Evolutionary conservation across 2,888 invertebrate genomes (phyloP).

Genomic region (Papilio protenor): DNA sequence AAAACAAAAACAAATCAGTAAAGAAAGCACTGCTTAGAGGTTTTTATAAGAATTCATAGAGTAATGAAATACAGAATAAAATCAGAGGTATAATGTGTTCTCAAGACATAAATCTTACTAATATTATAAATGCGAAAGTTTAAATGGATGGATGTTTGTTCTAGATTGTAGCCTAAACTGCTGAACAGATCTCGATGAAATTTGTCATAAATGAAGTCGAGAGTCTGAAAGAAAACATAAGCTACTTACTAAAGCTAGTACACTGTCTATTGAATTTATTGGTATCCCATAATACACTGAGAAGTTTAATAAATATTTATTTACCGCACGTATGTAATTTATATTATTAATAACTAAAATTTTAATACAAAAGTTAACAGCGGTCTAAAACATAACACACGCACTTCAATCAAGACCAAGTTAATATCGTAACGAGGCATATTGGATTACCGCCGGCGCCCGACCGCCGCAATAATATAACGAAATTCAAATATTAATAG

Average conservation of each 20-base stretch:
- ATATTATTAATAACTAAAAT: background rate
- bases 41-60: background rate
- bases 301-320: background rate
- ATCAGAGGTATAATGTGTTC: background rate
- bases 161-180: no score
- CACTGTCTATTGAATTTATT: background rate
- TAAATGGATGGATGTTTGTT: no score
- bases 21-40: background rate
- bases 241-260: background rate
- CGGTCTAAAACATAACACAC: constrained; percentile 49
- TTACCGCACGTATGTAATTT: background rate
- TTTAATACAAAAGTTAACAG: constrained; percentile 10
- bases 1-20: constrained; percentile 2
- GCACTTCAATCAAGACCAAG: constrained; percentile 67
- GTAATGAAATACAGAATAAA: no score
- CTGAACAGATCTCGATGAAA: no score
- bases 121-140: no score
- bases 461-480: constrained; percentile 79
- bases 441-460: constrained; percentile 76
- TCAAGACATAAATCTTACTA: background rate
- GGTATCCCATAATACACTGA: background rate
- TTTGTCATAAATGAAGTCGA: no score
- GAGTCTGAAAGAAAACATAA: no score
- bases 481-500: constrained; percentile 84
- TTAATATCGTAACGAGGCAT: constrained; percentile 69